These are phyloP conservation scores for Tubulanus polymorphus DNA, from an alignment of 2,888 invertebrate species.

Conservation along the genomic window DNA sequence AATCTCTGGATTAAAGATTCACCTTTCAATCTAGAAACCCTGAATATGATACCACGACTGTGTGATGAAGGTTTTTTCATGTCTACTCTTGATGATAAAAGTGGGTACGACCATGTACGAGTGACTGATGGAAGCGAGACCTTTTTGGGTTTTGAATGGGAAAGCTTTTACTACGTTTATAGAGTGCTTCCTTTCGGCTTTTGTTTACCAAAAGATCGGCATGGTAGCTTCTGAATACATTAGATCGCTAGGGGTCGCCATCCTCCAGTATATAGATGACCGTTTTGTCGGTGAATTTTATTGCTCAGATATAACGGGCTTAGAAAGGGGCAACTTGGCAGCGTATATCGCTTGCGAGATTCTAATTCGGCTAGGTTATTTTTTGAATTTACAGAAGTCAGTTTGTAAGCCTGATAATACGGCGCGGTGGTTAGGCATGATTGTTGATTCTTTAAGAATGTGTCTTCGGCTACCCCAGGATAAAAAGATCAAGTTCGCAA, in stretches of 20 bases:
- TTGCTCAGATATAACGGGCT: too few relatives aligned
- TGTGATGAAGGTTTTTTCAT: conserved; percentile 5
- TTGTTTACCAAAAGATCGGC: conserved; percentile 11
- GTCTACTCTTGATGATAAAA: conserved; percentile 14
- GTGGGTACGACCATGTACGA: conserved; percentile 16
- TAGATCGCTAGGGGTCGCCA: conserved; percentile 4
- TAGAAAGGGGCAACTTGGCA: too few relatives aligned
- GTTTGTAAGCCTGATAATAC: too few relatives aligned
- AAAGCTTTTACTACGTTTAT: conserved; percentile 9
- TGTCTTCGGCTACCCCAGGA: conserved; percentile 2
- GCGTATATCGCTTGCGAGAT: too few relatives aligned
- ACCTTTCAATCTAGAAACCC: conserved; percentile 7
- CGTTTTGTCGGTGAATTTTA: conserved; percentile 7
- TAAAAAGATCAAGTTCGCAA: conserved; percentile 11
- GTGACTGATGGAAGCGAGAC: conserved; percentile 1
- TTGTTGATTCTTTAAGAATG: conserved; percentile 9
- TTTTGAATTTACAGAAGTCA: too few relatives aligned
- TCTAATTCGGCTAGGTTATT: too few relatives aligned
- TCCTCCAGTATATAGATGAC: conserved; percentile 15
- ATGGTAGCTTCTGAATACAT: conserved; percentile 8
- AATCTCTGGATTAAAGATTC: conserved; percentile 9
- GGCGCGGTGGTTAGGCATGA: conserved; percentile 12
- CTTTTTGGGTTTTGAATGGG: conserved; percentile 16
- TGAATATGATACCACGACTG: conserved; percentile 11
- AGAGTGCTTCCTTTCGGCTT: conserved; percentile 26